phyloP scores from a whole-genome alignment of 2,888 invertebrate genomes.

The Acanthosepion lycidas region DNA sequence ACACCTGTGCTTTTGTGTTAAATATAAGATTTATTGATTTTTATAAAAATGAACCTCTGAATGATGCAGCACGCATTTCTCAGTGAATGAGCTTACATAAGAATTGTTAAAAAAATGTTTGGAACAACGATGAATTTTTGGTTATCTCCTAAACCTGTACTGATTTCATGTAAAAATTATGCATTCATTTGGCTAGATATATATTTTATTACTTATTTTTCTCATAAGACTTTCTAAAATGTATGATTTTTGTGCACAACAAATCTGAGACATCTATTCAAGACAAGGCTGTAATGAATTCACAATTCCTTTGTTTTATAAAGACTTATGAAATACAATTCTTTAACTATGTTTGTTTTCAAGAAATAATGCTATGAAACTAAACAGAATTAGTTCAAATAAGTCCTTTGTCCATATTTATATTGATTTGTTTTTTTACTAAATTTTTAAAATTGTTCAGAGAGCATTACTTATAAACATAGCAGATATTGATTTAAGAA shows the following conservation, averaged over 20 bases:
- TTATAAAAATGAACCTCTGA: background rate
- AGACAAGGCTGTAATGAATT: too few species aligned
- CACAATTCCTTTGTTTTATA: too few species aligned
- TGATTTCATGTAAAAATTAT: too few species aligned
- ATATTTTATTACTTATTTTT: too few species aligned
- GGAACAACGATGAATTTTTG: background rate
- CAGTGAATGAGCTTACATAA: background rate
- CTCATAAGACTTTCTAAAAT: too few species aligned
- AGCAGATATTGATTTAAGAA: conserved; percentile 15
- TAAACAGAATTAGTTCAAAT: background rate
- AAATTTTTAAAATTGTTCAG: background rate
- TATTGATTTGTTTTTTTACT: background rate
- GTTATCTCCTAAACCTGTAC: too few species aligned
- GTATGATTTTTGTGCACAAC: too few species aligned
- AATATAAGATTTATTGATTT: conserved; percentile 24
- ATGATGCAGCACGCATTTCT: background rate
- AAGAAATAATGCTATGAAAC: background rate
- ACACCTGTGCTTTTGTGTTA: background rate
- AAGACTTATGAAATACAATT: too few species aligned
- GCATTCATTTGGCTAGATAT: too few species aligned
- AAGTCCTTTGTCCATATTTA: background rate
- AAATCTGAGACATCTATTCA: too few species aligned
- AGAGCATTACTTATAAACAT: background rate
- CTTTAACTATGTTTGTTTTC: background rate
- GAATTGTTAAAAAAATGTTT: background rate